Conservation (phyloP, 2,113 vertebrate species). For the Silurus meridionalis region DNA sequence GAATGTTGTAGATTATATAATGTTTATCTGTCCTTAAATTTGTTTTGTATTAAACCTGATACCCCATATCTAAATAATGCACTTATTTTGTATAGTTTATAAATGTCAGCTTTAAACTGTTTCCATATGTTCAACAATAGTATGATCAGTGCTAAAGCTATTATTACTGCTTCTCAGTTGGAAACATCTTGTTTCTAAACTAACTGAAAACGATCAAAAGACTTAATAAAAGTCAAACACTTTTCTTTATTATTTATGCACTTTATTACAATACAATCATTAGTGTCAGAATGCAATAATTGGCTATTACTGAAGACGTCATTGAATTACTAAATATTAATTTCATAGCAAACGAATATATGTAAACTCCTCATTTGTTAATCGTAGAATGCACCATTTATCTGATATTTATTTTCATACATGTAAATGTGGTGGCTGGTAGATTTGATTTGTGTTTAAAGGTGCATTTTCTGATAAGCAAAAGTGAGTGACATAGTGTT, state of each 20-base stretch:
- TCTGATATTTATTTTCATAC: slow-evolving; percentile 19
- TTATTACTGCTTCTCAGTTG: background rate
- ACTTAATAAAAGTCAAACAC: background rate
- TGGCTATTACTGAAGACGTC: background rate
- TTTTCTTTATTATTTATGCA: slow-evolving; percentile 6
- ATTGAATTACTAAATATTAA: background rate
- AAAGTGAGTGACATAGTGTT: slow-evolving; percentile 30
- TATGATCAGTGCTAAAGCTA: background rate
- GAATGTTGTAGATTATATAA: background rate
- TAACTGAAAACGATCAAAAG: background rate
- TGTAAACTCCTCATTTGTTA: background rate
- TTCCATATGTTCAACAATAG: background rate
- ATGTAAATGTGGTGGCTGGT: slow-evolving; percentile 20
- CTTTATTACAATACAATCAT: slow-evolving; percentile 12
- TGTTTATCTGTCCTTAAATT: background rate
- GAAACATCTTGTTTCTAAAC: background rate
- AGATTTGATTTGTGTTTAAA: slow-evolving; percentile 35
- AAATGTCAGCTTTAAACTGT: background rate
- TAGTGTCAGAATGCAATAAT: background rate
- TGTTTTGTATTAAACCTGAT: background rate
- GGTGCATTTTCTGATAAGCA: background rate
- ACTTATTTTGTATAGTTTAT: slow-evolving; percentile 4
- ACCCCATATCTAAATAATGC: background rate
- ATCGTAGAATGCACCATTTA: slow-evolving; percentile 6
- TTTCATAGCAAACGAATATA: background rate